Evolutionary conservation across 2,113 vertebrate species (phyloP).

Genomic region (Aphyosemion australe): DNA sequence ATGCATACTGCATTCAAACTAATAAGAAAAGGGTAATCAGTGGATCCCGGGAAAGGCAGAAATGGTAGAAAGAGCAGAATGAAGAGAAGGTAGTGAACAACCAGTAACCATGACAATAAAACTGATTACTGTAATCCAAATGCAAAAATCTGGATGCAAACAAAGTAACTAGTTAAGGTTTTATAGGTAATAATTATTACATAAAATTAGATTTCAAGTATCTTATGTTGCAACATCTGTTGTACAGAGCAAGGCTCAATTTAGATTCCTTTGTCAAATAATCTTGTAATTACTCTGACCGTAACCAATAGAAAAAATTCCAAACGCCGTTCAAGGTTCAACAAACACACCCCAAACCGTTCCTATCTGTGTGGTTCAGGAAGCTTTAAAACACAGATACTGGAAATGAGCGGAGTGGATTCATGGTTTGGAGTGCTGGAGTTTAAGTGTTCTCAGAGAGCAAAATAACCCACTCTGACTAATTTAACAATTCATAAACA

Average conservation of each 20-base stretch:
- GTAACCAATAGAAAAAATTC: conserved; percentile 35
- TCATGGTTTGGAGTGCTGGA: conserved; percentile 17
- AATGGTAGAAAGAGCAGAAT: no score
- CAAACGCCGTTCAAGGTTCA: conserved; percentile 47
- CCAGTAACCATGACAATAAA: conserved; percentile 66
- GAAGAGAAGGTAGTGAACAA: no score
- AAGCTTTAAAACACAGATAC: conserved; percentile 11
- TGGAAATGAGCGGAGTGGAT: conserved; percentile 29
- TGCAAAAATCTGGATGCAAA: conserved; percentile 9
- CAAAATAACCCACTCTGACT: conserved; percentile 42
- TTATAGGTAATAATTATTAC: conserved; percentile 31
- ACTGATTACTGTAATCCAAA: conserved; percentile 46
- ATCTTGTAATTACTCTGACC: conserved; percentile 51
- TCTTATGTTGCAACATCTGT: conserved; percentile 10
- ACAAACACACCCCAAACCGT: conserved; percentile 37
- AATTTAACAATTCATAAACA: conserved; percentile 59
- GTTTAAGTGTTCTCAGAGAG: conserved; percentile 30
- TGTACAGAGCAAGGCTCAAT: conserved; percentile 8
- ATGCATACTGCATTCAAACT: no score
- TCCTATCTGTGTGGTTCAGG: conserved; percentile 6
- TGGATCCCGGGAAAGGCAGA: no score
- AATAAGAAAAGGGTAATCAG: no score
- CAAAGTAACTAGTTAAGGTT: conserved; percentile 38
- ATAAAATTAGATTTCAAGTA: conserved; percentile 28
- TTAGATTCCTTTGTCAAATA: conserved; percentile 1